Percentiles rank a stretch among this genome's conserved stretches.
phyloP scores from a whole-genome alignment of 2,888 invertebrate species.

The Dusona sp. region DNA sequence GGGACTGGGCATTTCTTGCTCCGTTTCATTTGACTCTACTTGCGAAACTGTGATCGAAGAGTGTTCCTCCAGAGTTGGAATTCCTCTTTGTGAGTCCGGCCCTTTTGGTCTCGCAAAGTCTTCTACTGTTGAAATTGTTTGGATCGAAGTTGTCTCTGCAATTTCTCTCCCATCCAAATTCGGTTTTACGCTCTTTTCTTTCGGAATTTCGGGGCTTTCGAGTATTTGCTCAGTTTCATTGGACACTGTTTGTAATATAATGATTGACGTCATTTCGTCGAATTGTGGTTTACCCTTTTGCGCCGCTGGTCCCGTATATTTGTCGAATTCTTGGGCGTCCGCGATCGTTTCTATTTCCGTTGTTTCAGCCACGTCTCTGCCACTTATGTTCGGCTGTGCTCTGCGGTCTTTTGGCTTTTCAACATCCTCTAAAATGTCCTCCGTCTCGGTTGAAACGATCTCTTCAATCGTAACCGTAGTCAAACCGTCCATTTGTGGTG shows the following conservation, averaged over 20 bases:
- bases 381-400: constrained; percentile 78
- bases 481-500: constrained; percentile 76
- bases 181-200: constrained; percentile 81
- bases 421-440: constrained; percentile 69
- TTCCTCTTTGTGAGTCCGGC: constrained; percentile 75
- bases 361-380: constrained; percentile 83
- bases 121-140: constrained; percentile 73
- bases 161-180: constrained; percentile 78
- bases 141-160: constrained; percentile 77
- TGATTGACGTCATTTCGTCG: constrained; percentile 75
- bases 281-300: constrained; percentile 76
- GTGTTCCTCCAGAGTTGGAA: constrained; percentile 75
- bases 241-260: constrained; percentile 74
- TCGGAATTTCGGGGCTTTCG: constrained; percentile 73
- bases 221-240: constrained; percentile 76
- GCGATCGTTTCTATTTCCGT: constrained; percentile 79
- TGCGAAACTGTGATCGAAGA: constrained; percentile 76
- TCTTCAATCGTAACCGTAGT: constrained; percentile 77
- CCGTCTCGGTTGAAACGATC: constrained; percentile 77
- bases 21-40: constrained; percentile 75
- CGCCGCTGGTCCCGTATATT: constrained; percentile 70
- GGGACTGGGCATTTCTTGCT: constrained; percentile 69
- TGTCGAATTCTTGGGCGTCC: constrained; percentile 74
- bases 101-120: constrained; percentile 73
- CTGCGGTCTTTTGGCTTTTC: constrained; percentile 76